Conservation (phyloP, 2,888 invertebrate species). For the Caenorhabditis sp. region DNA sequence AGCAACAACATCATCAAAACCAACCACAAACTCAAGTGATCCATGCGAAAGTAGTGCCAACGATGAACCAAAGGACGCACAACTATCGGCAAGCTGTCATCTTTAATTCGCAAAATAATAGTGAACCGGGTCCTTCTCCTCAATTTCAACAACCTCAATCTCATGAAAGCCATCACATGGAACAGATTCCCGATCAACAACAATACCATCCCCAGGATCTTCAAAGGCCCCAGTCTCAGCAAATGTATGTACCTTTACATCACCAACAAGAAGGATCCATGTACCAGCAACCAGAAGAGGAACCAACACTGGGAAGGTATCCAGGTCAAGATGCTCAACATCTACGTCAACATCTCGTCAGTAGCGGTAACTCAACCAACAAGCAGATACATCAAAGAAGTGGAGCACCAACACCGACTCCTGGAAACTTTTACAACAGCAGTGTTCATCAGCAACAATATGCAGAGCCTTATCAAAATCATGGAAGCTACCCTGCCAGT, state of each 20-base stretch:
- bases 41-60: constrained; percentile 42
- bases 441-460: constrained; percentile 28
- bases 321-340: constrained; percentile 44
- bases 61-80: constrained; percentile 34
- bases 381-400: constrained; percentile 13
- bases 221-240: constrained; percentile 11
- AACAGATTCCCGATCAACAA: constrained; percentile 36
- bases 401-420: constrained; percentile 32
- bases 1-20: constrained; percentile 10
- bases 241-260: constrained; percentile 26
- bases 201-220: constrained; percentile 29
- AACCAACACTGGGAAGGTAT: constrained; percentile 40
- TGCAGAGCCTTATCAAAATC: constrained; percentile 23
- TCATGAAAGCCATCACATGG: constrained; percentile 38
- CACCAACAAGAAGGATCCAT: constrained; percentile 23
- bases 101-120: constrained; percentile 13
- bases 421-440: constrained; percentile 36
- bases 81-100: constrained; percentile 30
- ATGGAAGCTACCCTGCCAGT: constrained; percentile 23
- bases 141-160: constrained; percentile 27
- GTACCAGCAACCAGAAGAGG: constrained; percentile 35
- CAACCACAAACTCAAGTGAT: constrained; percentile 33
- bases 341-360: constrained; percentile 47
- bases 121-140: constrained; percentile 49
- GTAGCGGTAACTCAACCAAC: constrained; percentile 22